Base-by-base conservation (phyloP, 2,888 invertebrate genomes). In the Tanaodytes sp. region DNA sequence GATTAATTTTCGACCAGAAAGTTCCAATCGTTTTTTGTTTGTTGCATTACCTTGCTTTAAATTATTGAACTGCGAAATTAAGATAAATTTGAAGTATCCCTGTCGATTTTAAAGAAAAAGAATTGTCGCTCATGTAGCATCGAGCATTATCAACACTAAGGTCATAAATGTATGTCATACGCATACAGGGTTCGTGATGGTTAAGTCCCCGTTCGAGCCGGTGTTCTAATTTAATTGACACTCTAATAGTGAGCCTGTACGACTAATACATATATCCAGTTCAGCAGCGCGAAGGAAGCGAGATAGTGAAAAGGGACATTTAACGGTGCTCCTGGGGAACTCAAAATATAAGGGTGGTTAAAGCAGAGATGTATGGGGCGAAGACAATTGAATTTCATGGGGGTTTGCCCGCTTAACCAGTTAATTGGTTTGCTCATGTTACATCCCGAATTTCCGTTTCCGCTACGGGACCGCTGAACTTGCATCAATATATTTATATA, bases 371-470 rank as follows among this genome's bases (percentile, higher is more conserved):
- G 81, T 80, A 82, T 82, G 80, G 81, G 82, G 82, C 76, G 82
- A 81, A 80, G 83, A 83, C 84, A 84, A 84, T 84, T 83, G 83
- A 84, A 84, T 84, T 84, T 84, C 82, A 84, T 80, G 80, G 82
- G 81, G 82, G 82, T 80, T 83, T 82, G 79, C 77, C 75, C 80
- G 80, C 79, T 84, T 84, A 84, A 82, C 82, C 81, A 77, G 81
- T 77, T 84, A 84, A 84, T 84, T 83, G 82, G 79, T 83, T 84
- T 81, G 79, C 80, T 82, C 79, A 75, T 79, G 80, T 76, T 73
- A 63, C 70, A 64, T 49, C 40, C 48, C 46, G 62, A 62, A 55
- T 73, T 72, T 74, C 58, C 63, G 63, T 72, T 74, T 73, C 74
- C 63, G 52, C 36, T 61, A 66, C 45, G 63, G 57, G 68, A 64